Evolutionary conservation across 2,113 vertebrate genomes (phyloP).

Genomic region (Gymnorhina tibicen): DNA sequence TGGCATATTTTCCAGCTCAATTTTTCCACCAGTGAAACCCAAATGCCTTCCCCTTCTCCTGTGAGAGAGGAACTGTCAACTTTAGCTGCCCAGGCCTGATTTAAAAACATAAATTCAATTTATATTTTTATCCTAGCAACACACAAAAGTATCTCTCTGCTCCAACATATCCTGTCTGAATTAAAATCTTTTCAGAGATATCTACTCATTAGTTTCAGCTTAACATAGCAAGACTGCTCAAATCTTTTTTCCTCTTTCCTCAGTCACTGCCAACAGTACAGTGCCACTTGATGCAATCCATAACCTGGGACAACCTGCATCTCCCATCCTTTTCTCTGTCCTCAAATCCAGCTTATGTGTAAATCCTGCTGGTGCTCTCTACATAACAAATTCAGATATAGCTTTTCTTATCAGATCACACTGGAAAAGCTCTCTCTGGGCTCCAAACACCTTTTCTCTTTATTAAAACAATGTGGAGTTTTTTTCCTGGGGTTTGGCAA

Average conservation of each 20-base stretch:
- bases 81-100: neutral
- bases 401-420: neutral
- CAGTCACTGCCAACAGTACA: neutral
- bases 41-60: neutral
- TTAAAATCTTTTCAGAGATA: neutral
- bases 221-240: neutral
- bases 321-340: neutral
- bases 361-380: neutral
- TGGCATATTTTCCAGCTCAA: neutral
- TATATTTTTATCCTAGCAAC: slow-evolving; percentile 20
- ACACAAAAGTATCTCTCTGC: neutral
- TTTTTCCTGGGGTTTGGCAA: neutral
- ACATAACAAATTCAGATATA: neutral
- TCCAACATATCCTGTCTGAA: neutral
- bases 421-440: neutral
- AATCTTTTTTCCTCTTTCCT: neutral
- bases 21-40: neutral
- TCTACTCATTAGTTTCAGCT: slow-evolving; percentile 12
- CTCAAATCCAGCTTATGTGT: neutral
- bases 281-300: neutral
- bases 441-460: neutral
- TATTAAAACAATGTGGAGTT: neutral
- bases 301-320: neutral
- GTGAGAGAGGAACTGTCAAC: neutral
- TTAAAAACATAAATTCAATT: slow-evolving; percentile 39